These are phyloP conservation scores for Solenopsis fugax DNA, from an alignment of 1,140 invertebrate genomes.

Conservation along the genomic window DNA sequence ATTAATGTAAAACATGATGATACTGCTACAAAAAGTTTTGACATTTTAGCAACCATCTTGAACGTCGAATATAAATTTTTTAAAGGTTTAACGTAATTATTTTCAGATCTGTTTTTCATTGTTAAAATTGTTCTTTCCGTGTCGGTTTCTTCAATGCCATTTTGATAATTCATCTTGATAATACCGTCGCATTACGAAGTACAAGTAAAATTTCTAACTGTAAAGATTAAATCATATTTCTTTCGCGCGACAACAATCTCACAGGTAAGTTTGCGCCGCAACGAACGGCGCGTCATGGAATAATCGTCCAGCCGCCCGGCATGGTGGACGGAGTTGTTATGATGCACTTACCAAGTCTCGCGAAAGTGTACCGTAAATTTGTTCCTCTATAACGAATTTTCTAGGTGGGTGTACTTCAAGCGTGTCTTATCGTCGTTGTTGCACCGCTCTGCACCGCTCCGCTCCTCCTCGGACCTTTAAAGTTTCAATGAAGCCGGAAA, in stretches of 20 bases:
- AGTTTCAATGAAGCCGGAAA: constrained; percentile 56
- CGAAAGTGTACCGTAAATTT: constrained; percentile 64
- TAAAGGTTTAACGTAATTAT: too few species aligned
- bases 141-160: too few species aligned
- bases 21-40: too few species aligned
- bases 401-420: constrained; percentile 15
- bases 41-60: too few species aligned
- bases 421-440: constrained; percentile 26
- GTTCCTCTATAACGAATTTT: constrained; percentile 52
- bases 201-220: constrained; percentile 1
- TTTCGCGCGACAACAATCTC: background rate
- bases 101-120: too few species aligned
- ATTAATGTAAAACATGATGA: too few species aligned
- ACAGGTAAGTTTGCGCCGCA: constrained; percentile 4
- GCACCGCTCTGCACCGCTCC: background rate
- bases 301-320: constrained; percentile 44
- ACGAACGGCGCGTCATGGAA: constrained; percentile 22
- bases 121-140: too few species aligned
- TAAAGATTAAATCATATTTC: constrained; percentile 31
- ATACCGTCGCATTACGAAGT: background rate
- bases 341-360: constrained; percentile 65
- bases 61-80: too few species aligned
- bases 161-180: background rate
- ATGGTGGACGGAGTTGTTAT: constrained; percentile 64
- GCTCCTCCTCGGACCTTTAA: constrained; percentile 30